Conservation (phyloP, 2,888 invertebrate species). For the Icerya purchasi region DNA sequence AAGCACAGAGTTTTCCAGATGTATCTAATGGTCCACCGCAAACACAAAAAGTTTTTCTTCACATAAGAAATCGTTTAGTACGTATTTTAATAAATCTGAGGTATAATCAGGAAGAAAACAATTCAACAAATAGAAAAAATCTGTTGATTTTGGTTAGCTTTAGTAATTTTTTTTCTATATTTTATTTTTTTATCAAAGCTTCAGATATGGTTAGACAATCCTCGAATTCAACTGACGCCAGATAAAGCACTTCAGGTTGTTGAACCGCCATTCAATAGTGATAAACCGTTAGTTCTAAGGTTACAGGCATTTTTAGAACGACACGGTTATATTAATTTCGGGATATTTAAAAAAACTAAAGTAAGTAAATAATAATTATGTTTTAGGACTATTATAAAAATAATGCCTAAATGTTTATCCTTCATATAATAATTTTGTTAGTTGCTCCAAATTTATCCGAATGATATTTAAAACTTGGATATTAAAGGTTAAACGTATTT, state of each 20-base stretch:
- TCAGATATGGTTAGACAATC: constrained; percentile 89
- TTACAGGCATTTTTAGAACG: constrained; percentile 81
- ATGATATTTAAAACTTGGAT: no score
- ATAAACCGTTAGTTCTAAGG: constrained; percentile 57
- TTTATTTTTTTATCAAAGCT: constrained; percentile 30
- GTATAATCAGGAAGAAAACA: no score
- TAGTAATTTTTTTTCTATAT: background rate
- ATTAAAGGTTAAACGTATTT: no score
- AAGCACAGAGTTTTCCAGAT: constrained; percentile 84
- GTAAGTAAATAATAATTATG: constrained; percentile 27
- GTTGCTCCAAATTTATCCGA: no score
- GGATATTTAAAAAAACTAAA: constrained; percentile 72
- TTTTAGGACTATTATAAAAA: background rate
- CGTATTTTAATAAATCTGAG: constrained; percentile 19
- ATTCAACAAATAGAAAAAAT: no score
- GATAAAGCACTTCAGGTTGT: constrained; percentile 62
- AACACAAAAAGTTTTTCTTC: constrained; percentile 69
- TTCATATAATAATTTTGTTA: no score
- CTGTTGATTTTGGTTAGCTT: no score
- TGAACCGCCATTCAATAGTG: constrained; percentile 76
- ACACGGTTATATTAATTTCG: constrained; percentile 94
- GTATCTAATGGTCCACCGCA: constrained; percentile 61
- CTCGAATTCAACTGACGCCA: constrained; percentile 69
- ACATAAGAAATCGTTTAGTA: constrained; percentile 68
- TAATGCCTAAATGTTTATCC: no score